Conservation (phyloP, 2,797 vertebrate species). For the Macrochelys suwanniensis region DNA sequence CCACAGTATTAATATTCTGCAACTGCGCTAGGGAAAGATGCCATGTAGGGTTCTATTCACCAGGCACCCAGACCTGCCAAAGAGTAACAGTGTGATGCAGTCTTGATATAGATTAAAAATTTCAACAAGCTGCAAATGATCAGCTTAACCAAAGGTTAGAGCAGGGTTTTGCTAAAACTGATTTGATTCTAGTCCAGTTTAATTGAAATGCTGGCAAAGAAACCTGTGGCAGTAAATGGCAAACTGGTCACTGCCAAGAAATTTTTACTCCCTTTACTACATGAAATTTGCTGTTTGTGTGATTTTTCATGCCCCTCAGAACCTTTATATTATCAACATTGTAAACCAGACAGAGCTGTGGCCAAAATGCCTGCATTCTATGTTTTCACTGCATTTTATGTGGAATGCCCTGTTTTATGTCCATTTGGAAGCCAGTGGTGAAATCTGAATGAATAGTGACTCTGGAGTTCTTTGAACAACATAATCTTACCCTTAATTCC, state of each 20-base stretch:
- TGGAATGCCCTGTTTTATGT: background rate
- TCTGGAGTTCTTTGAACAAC: background rate
- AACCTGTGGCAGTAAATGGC: slow-evolving; percentile 56
- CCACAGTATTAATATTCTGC: slow-evolving; percentile 31
- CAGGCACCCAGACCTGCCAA: slow-evolving; percentile 13
- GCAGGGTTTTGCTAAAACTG: slow-evolving; percentile 38
- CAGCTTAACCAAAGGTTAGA: slow-evolving; percentile 69
- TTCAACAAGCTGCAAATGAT: slow-evolving; percentile 68
- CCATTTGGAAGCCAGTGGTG: background rate
- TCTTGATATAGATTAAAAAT: slow-evolving; percentile 63
- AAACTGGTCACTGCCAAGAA: slow-evolving; percentile 71
- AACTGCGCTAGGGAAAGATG: background rate
- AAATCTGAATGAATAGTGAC: background rate
- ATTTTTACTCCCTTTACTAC: slow-evolving; percentile 57
- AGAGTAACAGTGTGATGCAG: background rate
- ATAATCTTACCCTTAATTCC: background rate
- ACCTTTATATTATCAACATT: slow-evolving; percentile 27
- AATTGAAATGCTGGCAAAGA: slow-evolving; percentile 77
- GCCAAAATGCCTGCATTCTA: background rate
- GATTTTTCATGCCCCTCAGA: background rate
- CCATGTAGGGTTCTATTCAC: background rate
- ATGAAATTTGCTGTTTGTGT: slow-evolving; percentile 52
- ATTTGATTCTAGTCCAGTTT: slow-evolving; percentile 75
- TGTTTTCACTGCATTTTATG: slow-evolving; percentile 4
- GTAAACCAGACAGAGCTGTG: background rate